Conservation (phyloP, 2,113 vertebrate species). For the Smithornis capensis region DNA sequence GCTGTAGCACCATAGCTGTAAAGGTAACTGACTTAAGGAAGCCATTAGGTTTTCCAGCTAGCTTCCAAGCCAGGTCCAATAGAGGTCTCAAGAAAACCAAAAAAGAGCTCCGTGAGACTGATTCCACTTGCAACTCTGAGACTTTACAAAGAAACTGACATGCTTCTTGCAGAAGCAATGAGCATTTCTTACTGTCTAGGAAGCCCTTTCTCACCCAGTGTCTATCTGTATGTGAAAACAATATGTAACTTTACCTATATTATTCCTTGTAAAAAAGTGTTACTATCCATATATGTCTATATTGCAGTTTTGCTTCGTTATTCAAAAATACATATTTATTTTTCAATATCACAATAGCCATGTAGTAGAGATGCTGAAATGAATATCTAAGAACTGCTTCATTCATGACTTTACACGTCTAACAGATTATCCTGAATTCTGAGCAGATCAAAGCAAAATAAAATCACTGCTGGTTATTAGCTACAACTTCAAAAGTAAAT, state of each 20-base stretch:
- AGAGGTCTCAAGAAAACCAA: neutral
- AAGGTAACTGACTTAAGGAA: neutral
- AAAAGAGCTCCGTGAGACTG: neutral
- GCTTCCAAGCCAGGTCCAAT: neutral
- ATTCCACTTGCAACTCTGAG: neutral
- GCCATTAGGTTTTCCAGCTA: neutral
- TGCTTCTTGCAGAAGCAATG: neutral
- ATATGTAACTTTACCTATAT: fast-evolving
- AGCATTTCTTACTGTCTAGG: neutral
- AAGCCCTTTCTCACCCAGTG: neutral
- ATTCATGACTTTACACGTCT: neutral
- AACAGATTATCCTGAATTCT: neutral
- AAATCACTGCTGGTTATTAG: neutral
- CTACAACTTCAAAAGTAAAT: neutral
- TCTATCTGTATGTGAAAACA: neutral
- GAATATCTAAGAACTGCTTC: neutral
- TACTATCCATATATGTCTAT: neutral
- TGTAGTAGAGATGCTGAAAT: neutral
- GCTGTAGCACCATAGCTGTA: neutral
- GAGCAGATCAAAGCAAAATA: neutral
- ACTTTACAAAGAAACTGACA: neutral
- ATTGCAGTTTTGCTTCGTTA: neutral
- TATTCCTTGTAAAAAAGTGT: neutral
- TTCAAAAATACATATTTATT: neutral
- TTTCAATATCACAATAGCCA: neutral